These are phyloP conservation scores for Spisula subtruncata DNA, from an alignment of 2,888 invertebrate species.

Conservation along the genomic window DNA sequence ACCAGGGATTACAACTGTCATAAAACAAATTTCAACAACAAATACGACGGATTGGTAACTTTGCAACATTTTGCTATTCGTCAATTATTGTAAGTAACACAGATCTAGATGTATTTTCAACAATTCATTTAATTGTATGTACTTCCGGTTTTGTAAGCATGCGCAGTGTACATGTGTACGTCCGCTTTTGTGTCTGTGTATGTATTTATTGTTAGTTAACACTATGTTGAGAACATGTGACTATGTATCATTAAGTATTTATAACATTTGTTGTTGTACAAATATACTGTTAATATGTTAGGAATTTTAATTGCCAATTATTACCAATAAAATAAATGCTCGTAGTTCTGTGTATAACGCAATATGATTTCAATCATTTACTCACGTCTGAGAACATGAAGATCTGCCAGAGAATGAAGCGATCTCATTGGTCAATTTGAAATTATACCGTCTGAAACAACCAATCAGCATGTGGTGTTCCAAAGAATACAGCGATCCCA, in stretches of 20 bases:
- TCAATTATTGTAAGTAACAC: not conserved
- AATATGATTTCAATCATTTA: too few relatives aligned
- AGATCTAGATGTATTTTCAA: not conserved
- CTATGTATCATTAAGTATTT: constrained; percentile 7
- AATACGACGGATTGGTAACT: not conserved
- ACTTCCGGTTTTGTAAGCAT: not conserved
- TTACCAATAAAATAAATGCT: constrained; percentile 41
- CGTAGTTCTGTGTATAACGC: not conserved
- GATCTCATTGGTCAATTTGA: too few relatives aligned
- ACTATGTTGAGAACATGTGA: constrained; percentile 24
- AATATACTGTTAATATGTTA: constrained; percentile 44
- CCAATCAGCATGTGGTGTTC: too few relatives aligned
- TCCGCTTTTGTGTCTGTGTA: not conserved
- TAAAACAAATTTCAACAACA: not conserved
- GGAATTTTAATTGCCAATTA: constrained; percentile 44
- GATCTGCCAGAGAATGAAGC: too few relatives aligned
- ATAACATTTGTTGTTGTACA: constrained; percentile 36
- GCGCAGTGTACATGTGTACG: not conserved
- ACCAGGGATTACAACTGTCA: too few relatives aligned
- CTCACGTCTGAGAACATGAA: too few relatives aligned
- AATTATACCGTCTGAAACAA: too few relatives aligned
- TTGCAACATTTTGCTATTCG: not conserved
- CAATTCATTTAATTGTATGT: not conserved
- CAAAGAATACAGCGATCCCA: too few relatives aligned
- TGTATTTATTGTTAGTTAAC: constrained; percentile 42